These are phyloP conservation scores for Xerus rutilus DNA, from an alignment of 2,797 vertebrate species.

Conservation along the genomic window DNA sequence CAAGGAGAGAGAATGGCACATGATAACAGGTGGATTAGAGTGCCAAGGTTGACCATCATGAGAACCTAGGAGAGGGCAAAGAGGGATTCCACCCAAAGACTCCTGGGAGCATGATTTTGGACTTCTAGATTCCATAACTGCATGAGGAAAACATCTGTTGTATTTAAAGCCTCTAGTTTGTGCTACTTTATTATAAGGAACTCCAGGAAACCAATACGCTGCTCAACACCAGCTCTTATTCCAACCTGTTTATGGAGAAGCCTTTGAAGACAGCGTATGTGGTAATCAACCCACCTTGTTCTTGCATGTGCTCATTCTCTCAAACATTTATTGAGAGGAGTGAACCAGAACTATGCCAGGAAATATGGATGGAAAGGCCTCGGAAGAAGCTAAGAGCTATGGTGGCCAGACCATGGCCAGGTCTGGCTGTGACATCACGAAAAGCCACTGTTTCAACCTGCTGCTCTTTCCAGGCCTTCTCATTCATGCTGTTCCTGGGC, in stretches of 20 bases:
- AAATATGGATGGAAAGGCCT: background rate
- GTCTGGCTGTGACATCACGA: background rate
- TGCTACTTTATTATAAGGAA: background rate
- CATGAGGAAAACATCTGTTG: background rate
- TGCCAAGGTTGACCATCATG: background rate
- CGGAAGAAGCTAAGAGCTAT: background rate
- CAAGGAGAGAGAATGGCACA: background rate
- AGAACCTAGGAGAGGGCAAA: background rate
- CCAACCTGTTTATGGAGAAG: background rate
- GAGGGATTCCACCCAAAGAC: background rate
- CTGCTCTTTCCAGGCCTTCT: background rate
- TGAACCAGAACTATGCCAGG: background rate
- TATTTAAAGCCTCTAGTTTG: background rate
- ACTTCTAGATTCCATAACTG: background rate
- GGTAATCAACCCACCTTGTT: background rate
- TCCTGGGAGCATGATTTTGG: background rate
- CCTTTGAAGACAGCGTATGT: background rate
- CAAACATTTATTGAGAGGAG: background rate
- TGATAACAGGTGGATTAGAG: background rate
- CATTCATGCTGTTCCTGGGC: fast-evolving
- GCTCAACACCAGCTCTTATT: too few species aligned
- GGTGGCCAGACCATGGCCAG: fast-evolving
- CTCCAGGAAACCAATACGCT: too few species aligned
- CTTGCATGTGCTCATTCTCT: background rate
- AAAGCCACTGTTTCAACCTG: fast-evolving